These are phyloP conservation scores for Hemistola chrysoprasaria DNA, from an alignment of 2,888 invertebrate species.

Conservation along the genomic window DNA sequence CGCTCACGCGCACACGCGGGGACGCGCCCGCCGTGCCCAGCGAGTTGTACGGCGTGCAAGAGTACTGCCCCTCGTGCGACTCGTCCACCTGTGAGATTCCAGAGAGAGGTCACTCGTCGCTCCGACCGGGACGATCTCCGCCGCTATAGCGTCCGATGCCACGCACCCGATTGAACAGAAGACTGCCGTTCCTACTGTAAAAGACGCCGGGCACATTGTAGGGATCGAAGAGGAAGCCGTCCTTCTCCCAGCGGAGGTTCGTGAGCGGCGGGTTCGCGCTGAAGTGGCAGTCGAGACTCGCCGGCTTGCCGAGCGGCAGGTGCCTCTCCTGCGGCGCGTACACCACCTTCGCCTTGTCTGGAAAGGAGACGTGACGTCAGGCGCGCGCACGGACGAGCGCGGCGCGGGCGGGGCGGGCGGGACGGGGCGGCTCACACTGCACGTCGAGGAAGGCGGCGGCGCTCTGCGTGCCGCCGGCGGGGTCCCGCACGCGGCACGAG, in stretches of 20 bases:
- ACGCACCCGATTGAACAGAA: slow-evolving; percentile 87
- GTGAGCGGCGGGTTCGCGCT: slow-evolving; percentile 95
- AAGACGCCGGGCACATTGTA: slow-evolving; percentile 94
- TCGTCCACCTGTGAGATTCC: slow-evolving; percentile 92
- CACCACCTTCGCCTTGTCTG: slow-evolving; percentile 96
- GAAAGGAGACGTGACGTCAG: slow-evolving; percentile 1
- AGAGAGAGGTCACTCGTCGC: no score
- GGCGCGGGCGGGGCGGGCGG: not conserved
- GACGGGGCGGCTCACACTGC: slow-evolving; percentile 88
- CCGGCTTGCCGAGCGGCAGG: slow-evolving; percentile 91
- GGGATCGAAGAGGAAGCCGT: slow-evolving; percentile 94
- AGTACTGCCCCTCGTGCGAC: slow-evolving; percentile 93
- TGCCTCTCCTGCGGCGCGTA: slow-evolving; percentile 92
- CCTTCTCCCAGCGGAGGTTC: slow-evolving; percentile 96
- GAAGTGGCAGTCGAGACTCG: slow-evolving; percentile 94
- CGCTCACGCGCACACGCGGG: slow-evolving; percentile 90
- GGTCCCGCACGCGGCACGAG: slow-evolving; percentile 90
- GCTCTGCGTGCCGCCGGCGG: slow-evolving; percentile 88
- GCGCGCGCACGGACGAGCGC: not conserved
- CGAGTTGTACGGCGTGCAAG: slow-evolving; percentile 95
- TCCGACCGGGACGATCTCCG: no score
- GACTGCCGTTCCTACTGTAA: slow-evolving; percentile 91
- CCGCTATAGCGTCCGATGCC: no score
- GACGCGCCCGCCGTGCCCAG: slow-evolving; percentile 94
- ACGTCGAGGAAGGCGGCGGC: slow-evolving; percentile 95